A percentile compares a stretch with the other conserved stretches of the same genome.
Conservation (phyloP, 2,888 invertebrate genomes). For the Hyposoter dolosus region DNA sequence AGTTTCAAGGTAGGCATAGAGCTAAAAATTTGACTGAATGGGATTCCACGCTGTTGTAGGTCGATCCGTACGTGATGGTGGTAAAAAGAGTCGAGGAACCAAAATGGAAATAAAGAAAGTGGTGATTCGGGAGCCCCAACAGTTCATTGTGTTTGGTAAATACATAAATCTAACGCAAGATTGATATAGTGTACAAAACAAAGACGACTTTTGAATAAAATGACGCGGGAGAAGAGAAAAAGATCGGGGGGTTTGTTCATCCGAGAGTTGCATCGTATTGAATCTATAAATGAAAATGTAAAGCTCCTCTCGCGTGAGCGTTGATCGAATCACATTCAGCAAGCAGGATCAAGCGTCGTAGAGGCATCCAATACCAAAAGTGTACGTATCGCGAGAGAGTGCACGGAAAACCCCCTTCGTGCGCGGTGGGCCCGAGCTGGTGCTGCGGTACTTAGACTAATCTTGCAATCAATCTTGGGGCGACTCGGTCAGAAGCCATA, state of each 20-base stretch:
- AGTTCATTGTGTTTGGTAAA: constrained; percentile 22
- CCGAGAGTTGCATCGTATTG: constrained; percentile 48
- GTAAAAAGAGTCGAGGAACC: constrained; percentile 20
- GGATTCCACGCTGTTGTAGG: neutral
- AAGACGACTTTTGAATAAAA: constrained; percentile 48
- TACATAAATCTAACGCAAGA: constrained; percentile 58
- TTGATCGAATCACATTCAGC: constrained; percentile 61
- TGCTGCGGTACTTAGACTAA: constrained; percentile 79
- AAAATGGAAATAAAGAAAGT: constrained; percentile 29
- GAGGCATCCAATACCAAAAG: constrained; percentile 14
- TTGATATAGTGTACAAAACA: constrained; percentile 56
- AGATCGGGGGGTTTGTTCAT: constrained; percentile 20
- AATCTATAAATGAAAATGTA: constrained; percentile 57
- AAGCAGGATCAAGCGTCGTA: neutral
- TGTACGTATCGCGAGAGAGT: neutral
- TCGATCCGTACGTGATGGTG: constrained; percentile 36
- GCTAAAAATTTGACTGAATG: neutral
- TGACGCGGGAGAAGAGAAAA: constrained; percentile 28
- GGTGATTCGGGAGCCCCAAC: constrained; percentile 31
- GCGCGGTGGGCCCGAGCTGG: constrained; percentile 60
- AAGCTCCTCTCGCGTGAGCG: constrained; percentile 54
- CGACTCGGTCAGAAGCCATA: constrained; percentile 78
- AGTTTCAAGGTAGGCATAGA: neutral
- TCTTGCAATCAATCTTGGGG: constrained; percentile 82
- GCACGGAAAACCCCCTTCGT: constrained; percentile 53